Evolutionary conservation across 2,797 vertebrate species (phyloP).

Genomic region (Phoeniculus purpureus): DNA sequence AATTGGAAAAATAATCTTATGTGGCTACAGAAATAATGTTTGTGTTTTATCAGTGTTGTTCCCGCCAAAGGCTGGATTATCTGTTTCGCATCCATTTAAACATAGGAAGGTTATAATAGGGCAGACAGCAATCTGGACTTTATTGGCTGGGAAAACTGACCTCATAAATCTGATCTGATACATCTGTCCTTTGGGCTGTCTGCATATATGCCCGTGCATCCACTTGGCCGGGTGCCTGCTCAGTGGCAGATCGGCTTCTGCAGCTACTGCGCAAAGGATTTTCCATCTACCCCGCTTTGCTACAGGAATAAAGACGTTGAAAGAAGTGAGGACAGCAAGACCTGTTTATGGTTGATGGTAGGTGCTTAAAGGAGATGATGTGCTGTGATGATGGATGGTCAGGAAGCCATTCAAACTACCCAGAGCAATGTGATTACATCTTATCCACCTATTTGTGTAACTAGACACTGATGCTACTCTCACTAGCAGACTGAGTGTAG

Average conservation of each 20-base stretch:
- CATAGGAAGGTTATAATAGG: slow-evolving; percentile 72
- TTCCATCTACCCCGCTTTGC: slow-evolving; percentile 27
- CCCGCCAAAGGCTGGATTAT: slow-evolving; percentile 70
- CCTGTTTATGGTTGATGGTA: background rate
- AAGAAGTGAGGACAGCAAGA: slow-evolving; percentile 11
- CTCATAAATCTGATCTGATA: slow-evolving; percentile 81
- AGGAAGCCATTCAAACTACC: background rate
- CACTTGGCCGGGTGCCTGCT: slow-evolving; percentile 72
- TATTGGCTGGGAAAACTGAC: slow-evolving; percentile 78
- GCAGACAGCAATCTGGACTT: slow-evolving; percentile 79
- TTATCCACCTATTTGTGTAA: background rate
- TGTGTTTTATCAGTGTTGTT: slow-evolving; percentile 71
- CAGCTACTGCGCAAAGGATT: slow-evolving; percentile 60
- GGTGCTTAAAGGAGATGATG: background rate
- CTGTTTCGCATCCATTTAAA: slow-evolving; percentile 79
- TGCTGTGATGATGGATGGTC: background rate
- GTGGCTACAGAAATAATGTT: slow-evolving; percentile 67
- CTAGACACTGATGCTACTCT: background rate
- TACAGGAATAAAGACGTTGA: slow-evolving; percentile 43
- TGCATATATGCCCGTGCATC: slow-evolving; percentile 68
- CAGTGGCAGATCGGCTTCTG: slow-evolving; percentile 61
- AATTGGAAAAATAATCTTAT: slow-evolving; percentile 66
- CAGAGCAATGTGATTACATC: background rate
- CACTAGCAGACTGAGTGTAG: background rate
- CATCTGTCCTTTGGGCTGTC: slow-evolving; percentile 77